Evolutionary conservation across 2,888 invertebrate genomes (phyloP).

Genomic region (Therioaphis trifolii): DNA sequence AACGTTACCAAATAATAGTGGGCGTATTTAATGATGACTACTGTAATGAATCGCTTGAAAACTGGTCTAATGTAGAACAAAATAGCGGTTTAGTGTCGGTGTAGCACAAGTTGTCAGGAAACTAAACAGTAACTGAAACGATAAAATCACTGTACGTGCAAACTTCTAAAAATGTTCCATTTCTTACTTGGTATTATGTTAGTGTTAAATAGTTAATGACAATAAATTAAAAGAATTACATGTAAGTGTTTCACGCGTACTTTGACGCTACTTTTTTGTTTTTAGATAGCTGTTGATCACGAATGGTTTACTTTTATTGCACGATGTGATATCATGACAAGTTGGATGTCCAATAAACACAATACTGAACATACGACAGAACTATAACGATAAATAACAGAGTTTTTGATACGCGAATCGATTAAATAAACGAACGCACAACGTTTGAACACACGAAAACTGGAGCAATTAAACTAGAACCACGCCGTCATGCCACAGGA

Average conservation of each 20-base stretch:
- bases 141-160: neutral
- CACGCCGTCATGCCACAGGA: too few species aligned
- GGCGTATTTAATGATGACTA: conserved; percentile 26
- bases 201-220: neutral
- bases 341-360: neutral
- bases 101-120: conserved; percentile 15
- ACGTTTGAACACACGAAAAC: too few species aligned
- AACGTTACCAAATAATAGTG: conserved; percentile 32
- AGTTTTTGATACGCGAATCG: neutral
- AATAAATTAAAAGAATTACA: neutral
- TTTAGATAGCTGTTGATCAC: neutral
- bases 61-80: neutral
- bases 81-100: neutral
- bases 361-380: neutral
- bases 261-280: neutral
- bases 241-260: neutral
- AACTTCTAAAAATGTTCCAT: neutral
- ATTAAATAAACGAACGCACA: conserved; percentile 6
- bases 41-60: conserved; percentile 37
- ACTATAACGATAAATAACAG: neutral
- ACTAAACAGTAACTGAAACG: neutral
- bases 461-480: too few species aligned
- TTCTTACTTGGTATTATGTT: neutral
- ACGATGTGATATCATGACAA: neutral
- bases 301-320: neutral